Evolutionary conservation across 2,113 vertebrate genomes (phyloP), one percentile per base, ranked within the genome.

Genomic region (Psettodes erumei): DNA sequence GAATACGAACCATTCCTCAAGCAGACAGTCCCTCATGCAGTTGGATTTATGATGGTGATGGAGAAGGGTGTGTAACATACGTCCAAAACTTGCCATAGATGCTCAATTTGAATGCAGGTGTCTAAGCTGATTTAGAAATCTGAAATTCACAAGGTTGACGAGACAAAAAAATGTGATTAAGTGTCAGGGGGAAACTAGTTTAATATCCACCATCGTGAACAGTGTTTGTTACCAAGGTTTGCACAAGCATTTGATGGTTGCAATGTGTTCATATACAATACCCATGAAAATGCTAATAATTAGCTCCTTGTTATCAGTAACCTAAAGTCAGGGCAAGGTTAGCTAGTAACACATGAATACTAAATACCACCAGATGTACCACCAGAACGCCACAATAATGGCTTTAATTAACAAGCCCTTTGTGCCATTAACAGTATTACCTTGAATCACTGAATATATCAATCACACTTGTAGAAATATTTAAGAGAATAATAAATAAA

Each of bases 211-310:
- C 43, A 56, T 48, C 1, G 42, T 33, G 64, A 42, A 67, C 50
- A 33, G 63, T 68, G 55, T 84, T 84, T 55, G 70, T 75, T 40
- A 62, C 43, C 6, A 33, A 56, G 37, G 71, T 43, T 66, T 76
- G 71, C 66, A 66, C 61, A 64, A 61, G 65, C 21, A 61, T 16
- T 47, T 28, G 60, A 56, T 38, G 5, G 35, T 12, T 56, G 27
- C 25, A 45, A 18, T 27, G 47, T 58, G 72, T 40, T 68, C 47
- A 43, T 23, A 75, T 68, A 56, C 48, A 25, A 51, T 61, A 32
- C 3, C 45, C 21, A 82, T 86, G 78, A 77, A 77, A 84, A 82
- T 84, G 78, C 30, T 77, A 77, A 88, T 74, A 6, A n/a, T 27
- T 27, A 5, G 19, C 28, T 59, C 50, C 71, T 76, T 33, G 40